Percentiles rank a stretch among this genome's conserved stretches.
Evolutionary conservation across 2,113 vertebrate genomes (phyloP).

Genomic region (Alligator sinensis): DNA sequence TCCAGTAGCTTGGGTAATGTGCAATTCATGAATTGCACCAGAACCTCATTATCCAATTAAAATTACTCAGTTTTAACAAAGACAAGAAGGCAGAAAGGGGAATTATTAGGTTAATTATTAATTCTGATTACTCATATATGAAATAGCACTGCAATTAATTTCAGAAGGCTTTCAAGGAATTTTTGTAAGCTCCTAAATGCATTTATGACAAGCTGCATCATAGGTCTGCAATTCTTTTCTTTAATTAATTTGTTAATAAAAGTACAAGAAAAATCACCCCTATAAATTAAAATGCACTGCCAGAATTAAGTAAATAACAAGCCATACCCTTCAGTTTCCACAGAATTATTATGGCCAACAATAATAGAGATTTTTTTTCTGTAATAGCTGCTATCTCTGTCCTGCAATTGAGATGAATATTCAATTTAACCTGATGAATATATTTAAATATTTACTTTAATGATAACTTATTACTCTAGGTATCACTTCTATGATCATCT

Average conservation of each 20-base stretch:
- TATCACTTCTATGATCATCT: neutral
- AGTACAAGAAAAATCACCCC: neutral
- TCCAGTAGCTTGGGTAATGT: conserved; percentile 29
- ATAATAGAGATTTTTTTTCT: accelerated
- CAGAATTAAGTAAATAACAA: neutral
- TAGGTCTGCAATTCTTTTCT: neutral
- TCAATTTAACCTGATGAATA: accelerated
- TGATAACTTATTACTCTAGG: neutral
- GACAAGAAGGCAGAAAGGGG: neutral
- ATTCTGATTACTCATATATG: conserved; percentile 20
- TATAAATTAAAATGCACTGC: neutral
- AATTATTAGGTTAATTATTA: conserved; percentile 55
- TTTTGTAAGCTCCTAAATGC: neutral
- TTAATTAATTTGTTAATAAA: conserved; percentile 26
- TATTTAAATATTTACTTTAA: neutral
- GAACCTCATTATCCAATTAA: conserved; percentile 59
- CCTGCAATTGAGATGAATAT: neutral
- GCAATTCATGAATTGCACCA: neutral
- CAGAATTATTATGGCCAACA: accelerated
- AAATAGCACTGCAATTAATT: conserved; percentile 39
- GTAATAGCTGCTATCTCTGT: accelerated
- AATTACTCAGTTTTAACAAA: conserved; percentile 28
- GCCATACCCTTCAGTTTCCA: neutral
- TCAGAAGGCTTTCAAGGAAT: neutral
- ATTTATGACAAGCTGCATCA: neutral